These are phyloP conservation scores for Notolabrus celidotus DNA, from an alignment of 2,797 vertebrate species.

Conservation along the genomic window DNA sequence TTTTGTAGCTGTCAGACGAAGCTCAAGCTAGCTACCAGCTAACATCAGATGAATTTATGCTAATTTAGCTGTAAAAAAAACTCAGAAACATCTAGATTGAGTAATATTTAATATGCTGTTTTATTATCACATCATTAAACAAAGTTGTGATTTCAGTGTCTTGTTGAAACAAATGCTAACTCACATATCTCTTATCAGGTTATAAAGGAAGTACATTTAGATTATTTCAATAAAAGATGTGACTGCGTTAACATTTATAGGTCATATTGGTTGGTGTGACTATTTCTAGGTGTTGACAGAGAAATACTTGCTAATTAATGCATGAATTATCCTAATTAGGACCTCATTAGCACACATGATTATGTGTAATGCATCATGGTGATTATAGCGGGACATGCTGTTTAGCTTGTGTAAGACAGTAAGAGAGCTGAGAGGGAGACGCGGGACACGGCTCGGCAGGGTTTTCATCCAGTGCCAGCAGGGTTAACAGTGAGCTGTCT, in stretches of 20 bases:
- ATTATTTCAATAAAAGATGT: too few relatives aligned
- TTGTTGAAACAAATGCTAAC: too few relatives aligned
- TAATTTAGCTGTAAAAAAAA: too few relatives aligned
- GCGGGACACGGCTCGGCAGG: slow-evolving; percentile 53
- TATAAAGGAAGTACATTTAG: too few relatives aligned
- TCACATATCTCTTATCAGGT: too few relatives aligned
- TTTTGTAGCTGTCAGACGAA: too few relatives aligned
- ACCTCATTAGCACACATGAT: slow-evolving; percentile 65
- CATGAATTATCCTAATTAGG: slow-evolving; percentile 62
- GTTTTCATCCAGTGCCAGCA: slow-evolving; percentile 47
- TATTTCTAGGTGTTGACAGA: slow-evolving; percentile 35
- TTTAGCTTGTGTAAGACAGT: slow-evolving; percentile 52
- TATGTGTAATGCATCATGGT: slow-evolving; percentile 64
- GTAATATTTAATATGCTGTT: too few relatives aligned
- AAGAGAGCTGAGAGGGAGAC: slow-evolving; percentile 44
- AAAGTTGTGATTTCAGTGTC: too few relatives aligned
- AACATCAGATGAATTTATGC: too few relatives aligned
- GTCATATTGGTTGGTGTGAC: slow-evolving; percentile 14
- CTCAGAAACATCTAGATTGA: too few relatives aligned
- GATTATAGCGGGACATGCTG: slow-evolving; percentile 66
- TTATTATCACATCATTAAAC: too few relatives aligned
- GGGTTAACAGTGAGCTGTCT: slow-evolving; percentile 54
- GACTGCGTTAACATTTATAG: neutral
- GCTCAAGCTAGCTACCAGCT: too few relatives aligned
- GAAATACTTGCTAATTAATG: slow-evolving; percentile 66